Conservation (phyloP, 1,140 invertebrate species). For the Temnothorax curvispinosus region DNA sequence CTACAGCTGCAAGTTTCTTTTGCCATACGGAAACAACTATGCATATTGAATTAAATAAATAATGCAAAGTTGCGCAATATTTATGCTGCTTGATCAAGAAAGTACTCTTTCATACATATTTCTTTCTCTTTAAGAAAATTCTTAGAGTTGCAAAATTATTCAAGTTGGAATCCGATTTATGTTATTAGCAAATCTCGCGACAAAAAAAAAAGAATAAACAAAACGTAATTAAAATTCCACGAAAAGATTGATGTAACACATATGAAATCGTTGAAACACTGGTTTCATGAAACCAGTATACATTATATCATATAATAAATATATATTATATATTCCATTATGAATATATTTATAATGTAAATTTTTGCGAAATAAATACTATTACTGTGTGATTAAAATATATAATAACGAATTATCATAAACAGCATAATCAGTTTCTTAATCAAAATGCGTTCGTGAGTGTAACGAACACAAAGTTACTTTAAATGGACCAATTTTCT, state of each 20-base stretch:
- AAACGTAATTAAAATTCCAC: background rate
- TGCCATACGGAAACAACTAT: background rate
- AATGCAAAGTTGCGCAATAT: background rate
- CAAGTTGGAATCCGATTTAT: background rate
- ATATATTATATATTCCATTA: background rate
- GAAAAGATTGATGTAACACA: background rate
- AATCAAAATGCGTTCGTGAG: slow-evolving; percentile 7
- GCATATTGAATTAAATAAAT: slow-evolving; percentile 31
- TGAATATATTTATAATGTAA: background rate
- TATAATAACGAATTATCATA: slow-evolving; percentile 49
- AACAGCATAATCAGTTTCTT: slow-evolving; percentile 49
- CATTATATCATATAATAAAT: background rate
- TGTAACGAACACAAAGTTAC: slow-evolving; percentile 20
- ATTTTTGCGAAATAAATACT: slow-evolving; percentile 26
- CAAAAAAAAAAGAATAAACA: background rate
- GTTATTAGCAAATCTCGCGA: background rate
- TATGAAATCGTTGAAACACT: slow-evolving; percentile 37
- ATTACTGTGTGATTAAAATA: slow-evolving; percentile 53
- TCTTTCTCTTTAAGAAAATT: slow-evolving; percentile 2
- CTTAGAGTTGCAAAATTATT: background rate
- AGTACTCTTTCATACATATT: slow-evolving; percentile 14
- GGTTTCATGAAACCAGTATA: slow-evolving; percentile 17
- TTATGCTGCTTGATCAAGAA: slow-evolving; percentile 26
- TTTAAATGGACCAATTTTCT: slow-evolving; percentile 29
- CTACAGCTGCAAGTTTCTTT: background rate